These are phyloP conservation scores for Conops quadrifasciatus DNA, from an alignment of 2,888 invertebrate species.

Conservation along the genomic window DNA sequence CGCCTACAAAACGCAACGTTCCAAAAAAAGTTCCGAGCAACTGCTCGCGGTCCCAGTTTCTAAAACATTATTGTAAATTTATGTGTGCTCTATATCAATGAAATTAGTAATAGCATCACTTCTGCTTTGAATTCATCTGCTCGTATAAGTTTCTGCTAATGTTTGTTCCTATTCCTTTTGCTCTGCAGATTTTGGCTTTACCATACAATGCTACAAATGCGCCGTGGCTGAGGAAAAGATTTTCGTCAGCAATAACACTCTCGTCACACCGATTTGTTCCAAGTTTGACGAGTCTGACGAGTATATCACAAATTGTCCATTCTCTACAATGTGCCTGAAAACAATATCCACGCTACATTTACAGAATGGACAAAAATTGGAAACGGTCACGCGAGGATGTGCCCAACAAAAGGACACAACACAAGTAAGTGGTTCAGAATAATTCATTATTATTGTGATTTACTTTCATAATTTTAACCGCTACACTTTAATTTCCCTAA, in stretches of 20 bases:
- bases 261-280: conserved; percentile 75
- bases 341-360: conserved; percentile 73
- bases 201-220: conserved; percentile 80
- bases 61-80: too few relatives aligned
- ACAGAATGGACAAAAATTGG: conserved; percentile 68
- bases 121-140: too few relatives aligned
- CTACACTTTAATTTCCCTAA: neutral
- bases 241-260: conserved; percentile 66
- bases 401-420: conserved; percentile 75
- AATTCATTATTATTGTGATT: too few relatives aligned
- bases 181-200: conserved; percentile 54
- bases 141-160: too few relatives aligned
- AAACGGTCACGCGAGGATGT: conserved; percentile 71
- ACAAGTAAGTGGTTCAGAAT: conserved; percentile 52
- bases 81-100: too few relatives aligned
- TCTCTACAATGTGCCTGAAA: conserved; percentile 86
- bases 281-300: conserved; percentile 77
- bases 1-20: too few relatives aligned
- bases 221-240: conserved; percentile 69
- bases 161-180: neutral
- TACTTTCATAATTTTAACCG: neutral
- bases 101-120: neutral
- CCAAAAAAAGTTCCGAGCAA: too few relatives aligned
- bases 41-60: too few relatives aligned
- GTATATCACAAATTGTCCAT: conserved; percentile 79